Percentiles rank a stretch among this genome's conserved stretches.
Evolutionary conservation across 2,888 invertebrate species (phyloP).

Genomic region (Lordiphosa fenestrarum): DNA sequence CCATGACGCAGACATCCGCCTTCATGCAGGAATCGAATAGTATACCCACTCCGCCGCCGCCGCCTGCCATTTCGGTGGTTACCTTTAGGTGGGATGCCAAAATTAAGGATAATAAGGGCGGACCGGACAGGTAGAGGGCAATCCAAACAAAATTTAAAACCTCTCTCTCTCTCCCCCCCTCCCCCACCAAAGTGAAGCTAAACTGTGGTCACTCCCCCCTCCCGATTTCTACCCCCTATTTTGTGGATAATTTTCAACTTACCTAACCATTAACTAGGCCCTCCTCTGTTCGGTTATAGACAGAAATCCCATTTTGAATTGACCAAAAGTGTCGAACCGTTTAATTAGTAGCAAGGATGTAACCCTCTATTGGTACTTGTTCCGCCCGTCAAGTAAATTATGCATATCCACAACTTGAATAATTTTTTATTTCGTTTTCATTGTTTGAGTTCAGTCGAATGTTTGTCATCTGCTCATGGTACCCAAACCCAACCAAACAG

Average conservation of each 20-base stretch:
- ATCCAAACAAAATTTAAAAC: conserved; percentile 35
- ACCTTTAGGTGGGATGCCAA: conserved; percentile 93
- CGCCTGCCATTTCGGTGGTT: conserved; percentile 92
- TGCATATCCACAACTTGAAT: conserved; percentile 14
- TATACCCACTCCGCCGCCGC: conserved; percentile 70
- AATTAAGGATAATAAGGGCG: conserved; percentile 82
- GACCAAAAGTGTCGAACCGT: conserved; percentile 2
- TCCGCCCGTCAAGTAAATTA: conserved; percentile 79
- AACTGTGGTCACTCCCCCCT: not conserved
- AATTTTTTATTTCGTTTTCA: conserved; percentile 18
- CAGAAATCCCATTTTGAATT: no score
- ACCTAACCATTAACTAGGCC: no score
- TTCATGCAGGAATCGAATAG: conserved; percentile 61
- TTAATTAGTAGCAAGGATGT: conserved; percentile 65
- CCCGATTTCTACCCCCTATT: no score
- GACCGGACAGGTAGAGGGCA: conserved; percentile 81
- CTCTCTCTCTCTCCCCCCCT: not conserved
- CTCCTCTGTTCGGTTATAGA: no score
- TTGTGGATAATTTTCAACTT: no score
- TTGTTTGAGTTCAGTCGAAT: conserved; percentile 35
- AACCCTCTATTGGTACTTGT: conserved; percentile 80
- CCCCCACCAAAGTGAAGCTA: not conserved
- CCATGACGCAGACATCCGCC: conserved; percentile 78
- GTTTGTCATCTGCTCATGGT: conserved; percentile 18
- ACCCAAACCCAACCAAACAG: conserved; percentile 13